These are phyloP conservation scores for Pinna nobilis DNA, from an alignment of 1,140 invertebrate species.

Conservation along the genomic window DNA sequence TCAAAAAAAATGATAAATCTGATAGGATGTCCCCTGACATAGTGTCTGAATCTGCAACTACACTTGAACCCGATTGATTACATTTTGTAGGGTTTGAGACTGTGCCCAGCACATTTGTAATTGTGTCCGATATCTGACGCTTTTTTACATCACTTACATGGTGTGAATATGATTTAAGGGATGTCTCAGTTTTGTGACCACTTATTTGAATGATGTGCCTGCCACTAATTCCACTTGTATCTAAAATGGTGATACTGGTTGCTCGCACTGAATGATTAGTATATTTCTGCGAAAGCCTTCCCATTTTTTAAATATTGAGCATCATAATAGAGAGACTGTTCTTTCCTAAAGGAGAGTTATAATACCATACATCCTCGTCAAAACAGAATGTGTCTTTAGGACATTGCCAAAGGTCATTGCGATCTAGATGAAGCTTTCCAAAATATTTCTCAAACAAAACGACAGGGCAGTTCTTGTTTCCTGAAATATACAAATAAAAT, in stretches of 20 bases:
- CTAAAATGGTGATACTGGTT: constrained; percentile 27
- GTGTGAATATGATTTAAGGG: constrained; percentile 1
- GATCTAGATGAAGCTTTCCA: constrained; percentile 35
- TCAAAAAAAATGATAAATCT: neutral
- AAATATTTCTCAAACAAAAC: constrained; percentile 21
- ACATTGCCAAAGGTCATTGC: constrained; percentile 30
- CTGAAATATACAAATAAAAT: neutral
- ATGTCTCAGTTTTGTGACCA: constrained; percentile 11
- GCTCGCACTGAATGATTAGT: constrained; percentile 27
- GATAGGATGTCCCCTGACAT: neutral
- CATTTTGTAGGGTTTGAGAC: neutral
- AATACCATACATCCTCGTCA: constrained; percentile 22
- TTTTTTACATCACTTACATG: constrained; percentile 20
- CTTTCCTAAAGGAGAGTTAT: constrained; percentile 21
- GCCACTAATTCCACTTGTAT: constrained; percentile 18
- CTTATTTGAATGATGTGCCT: constrained; percentile 32
- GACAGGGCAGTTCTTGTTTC: constrained; percentile 34
- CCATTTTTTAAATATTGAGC: constrained; percentile 16
- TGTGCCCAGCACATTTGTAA: neutral
- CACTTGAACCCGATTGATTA: neutral
- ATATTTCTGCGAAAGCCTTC: constrained; percentile 18
- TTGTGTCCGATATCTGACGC: constrained; percentile 6
- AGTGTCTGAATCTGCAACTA: neutral
- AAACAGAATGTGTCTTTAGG: constrained; percentile 3
- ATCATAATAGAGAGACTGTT: constrained; percentile 16